Base-by-base conservation (phyloP, 2,113 vertebrate species). In the Lasiurus borealis region DNA sequence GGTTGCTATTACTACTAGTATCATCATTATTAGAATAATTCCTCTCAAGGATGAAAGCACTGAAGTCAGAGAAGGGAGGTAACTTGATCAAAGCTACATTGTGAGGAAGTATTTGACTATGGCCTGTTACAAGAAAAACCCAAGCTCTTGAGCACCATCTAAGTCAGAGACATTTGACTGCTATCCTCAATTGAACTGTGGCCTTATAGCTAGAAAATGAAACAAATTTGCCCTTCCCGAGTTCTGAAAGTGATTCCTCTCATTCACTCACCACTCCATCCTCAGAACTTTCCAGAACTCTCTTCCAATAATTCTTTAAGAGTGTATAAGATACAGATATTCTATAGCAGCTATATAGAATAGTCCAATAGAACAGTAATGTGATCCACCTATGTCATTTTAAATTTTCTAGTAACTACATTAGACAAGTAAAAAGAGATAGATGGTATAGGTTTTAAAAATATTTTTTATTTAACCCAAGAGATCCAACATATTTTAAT, bases 111-210 rank as follows among this genome's bases (percentile, higher is more conserved):
- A 11, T 46, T 76, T 76, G 40, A 68, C 25, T 2, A 2, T n/a
- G 68, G 69, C 21, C 68, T 27, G 25, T 23, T 31, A 14, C 68
- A 19, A 40, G 12, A 31, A 71, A 71, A 77, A 13, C 6, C 6
- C 62, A 68, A 13, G 7, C 3, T 64, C 52, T 57, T 12, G 15
- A 72, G n/a, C 0, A 9, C 19, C 50, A 46, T 1, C 50, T 18
- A 69, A 16, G 1, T 19, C 68, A 96, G 96, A 50, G 93, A 72
- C 84, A 71, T 94, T 83, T 64, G 68, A 78, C 76, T 93, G 16
- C 95, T 95, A 91, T 96, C 89, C 77, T 93, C 89, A 96, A 69
- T 93, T 91, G 90, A 92, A 87, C 88, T 85, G 92, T 66, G 95
- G 88, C 94, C 93, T 96, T 94, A 34, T 71, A 95, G 96, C 95